These are phyloP conservation scores for Megaleporinus macrocephalus DNA, from an alignment of 2,113 vertebrate species.

Conservation along the genomic window DNA sequence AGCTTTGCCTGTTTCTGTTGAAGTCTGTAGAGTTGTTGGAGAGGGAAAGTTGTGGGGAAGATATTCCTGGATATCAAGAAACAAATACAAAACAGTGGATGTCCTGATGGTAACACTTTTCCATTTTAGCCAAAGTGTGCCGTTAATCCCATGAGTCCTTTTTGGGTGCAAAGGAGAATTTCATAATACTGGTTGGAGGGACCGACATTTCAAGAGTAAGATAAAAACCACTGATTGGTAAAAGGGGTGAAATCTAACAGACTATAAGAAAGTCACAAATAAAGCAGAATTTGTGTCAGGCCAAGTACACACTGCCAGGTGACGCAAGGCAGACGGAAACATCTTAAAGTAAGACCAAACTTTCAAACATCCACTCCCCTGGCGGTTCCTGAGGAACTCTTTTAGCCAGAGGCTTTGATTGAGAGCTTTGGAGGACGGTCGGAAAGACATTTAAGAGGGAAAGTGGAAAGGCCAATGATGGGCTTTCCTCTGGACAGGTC, in stretches of 20 bases:
- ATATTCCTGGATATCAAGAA: neutral
- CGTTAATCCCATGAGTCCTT: neutral
- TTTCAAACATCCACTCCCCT: slow-evolving; percentile 12
- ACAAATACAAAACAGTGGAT: no score
- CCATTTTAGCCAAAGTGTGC: no score
- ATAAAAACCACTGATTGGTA: neutral
- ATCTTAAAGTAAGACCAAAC: slow-evolving; percentile 3
- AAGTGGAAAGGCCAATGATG: neutral
- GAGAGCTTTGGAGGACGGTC: neutral
- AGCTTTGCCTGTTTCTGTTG: no score
- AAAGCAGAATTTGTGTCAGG: slow-evolving; percentile 21
- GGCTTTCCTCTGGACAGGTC: slow-evolving; percentile 13
- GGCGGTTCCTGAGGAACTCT: neutral
- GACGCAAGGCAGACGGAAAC: slow-evolving; percentile 31
- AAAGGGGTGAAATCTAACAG: neutral
- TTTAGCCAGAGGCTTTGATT: slow-evolving; percentile 12
- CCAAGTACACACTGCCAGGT: slow-evolving; percentile 5
- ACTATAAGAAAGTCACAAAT: slow-evolving; percentile 6
- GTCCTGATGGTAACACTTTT: no score
- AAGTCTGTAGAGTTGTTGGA: no score
- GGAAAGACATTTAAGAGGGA: neutral
- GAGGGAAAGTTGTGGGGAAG: no score
- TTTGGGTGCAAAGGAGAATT: neutral
- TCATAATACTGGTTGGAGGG: neutral
- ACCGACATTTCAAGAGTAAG: neutral